Conservation (phyloP, 2,113 vertebrate genomes). For the Telmatochromis sp. region DNA sequence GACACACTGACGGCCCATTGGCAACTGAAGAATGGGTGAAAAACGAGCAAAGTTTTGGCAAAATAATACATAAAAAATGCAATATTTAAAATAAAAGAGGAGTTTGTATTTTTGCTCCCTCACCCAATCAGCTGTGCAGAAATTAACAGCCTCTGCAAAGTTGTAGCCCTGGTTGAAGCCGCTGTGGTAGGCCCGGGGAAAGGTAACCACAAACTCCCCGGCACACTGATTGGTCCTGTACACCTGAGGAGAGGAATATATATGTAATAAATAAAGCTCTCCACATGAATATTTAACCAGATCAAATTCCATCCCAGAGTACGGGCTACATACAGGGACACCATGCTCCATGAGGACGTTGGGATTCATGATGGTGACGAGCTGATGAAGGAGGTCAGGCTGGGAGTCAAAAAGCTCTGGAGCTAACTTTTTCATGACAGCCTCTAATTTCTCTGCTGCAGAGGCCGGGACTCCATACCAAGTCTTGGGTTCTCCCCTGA, state of each 20-base stretch:
- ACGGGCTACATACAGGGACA: conserved; percentile 80
- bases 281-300: background rate
- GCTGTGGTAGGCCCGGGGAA: conserved; percentile 96
- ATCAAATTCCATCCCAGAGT: background rate
- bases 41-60: background rate
- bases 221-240: conserved; percentile 98
- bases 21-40: conserved; percentile 65
- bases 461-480: conserved; percentile 97
- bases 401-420: conserved; percentile 96
- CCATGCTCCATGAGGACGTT: conserved; percentile 96
- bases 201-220: conserved; percentile 97
- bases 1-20: conserved; percentile 93
- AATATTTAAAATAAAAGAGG: background rate
- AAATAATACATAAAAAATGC: background rate
- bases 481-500: conserved; percentile 95
- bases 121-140: conserved; percentile 99
- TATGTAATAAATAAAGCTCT: background rate
- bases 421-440: conserved; percentile 94
- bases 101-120: background rate
- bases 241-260: conserved; percentile 68
- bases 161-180: conserved; percentile 99
- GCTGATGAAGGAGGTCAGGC: conserved; percentile 93
- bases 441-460: conserved; percentile 92
- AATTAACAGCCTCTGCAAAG: conserved; percentile 98
- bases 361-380: conserved; percentile 99